These are phyloP conservation scores for Vidua macroura DNA, from an alignment of 2,113 vertebrate genomes.

Conservation along the genomic window DNA sequence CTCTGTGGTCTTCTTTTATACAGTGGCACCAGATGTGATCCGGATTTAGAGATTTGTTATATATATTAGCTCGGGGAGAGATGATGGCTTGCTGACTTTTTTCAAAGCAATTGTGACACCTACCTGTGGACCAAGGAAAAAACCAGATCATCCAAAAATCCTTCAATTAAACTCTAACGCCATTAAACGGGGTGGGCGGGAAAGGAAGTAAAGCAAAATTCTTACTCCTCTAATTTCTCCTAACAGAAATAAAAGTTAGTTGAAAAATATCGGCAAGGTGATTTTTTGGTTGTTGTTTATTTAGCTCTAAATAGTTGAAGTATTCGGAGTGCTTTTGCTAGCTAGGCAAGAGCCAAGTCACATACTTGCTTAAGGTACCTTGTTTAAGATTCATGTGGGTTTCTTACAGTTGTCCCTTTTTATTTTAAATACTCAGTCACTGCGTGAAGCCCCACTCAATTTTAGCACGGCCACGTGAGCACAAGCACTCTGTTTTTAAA, in stretches of 20 bases:
- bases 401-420: neutral
- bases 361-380: neutral
- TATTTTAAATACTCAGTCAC: neutral
- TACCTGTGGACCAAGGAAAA: constrained; percentile 95
- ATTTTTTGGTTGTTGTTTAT: neutral
- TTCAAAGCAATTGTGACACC: constrained; percentile 99
- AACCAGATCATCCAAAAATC: constrained; percentile 77
- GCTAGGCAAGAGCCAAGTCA: neutral
- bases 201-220: neutral
- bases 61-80: constrained; percentile 78
- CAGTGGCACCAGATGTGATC: constrained; percentile 86
- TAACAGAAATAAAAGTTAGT: neutral
- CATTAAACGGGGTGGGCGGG: neutral
- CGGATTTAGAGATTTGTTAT: constrained; percentile 79
- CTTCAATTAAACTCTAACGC: constrained; percentile 51
- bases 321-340: neutral
- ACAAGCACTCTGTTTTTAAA: neutral
- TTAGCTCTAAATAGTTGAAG: neutral
- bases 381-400: neutral
- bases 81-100: constrained; percentile 86
- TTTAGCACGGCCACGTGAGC: neutral
- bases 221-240: neutral
- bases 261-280: neutral
- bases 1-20: constrained; percentile 80
- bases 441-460: neutral